Evolutionary conservation across 2,888 invertebrate genomes (phyloP), one percentile per base, ranked within the genome.

Genomic region (Oeneis ivallda): DNA sequence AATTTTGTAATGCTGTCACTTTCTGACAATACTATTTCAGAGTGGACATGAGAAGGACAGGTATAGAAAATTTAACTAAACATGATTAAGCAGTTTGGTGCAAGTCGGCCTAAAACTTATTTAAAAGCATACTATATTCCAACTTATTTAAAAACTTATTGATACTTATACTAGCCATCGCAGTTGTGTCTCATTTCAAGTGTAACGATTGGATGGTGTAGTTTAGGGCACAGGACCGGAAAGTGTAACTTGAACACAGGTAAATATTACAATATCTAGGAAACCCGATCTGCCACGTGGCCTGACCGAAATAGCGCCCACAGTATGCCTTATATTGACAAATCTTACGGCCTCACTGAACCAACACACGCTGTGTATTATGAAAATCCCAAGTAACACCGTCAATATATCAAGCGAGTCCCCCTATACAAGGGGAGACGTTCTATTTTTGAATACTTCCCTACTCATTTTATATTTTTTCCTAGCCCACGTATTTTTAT

Each of bases 371-470:
- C 76, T 82, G 87, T 83, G 86, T 87, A 88, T 90, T 91, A 91
- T 91, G 89, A 90, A 89, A 90, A 90, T 90, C 91, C 90, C 81
- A 83, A 85, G 86, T 89, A 90, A 92, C 89, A 81, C 87, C 83
- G 75, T 80, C 81, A 83, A 91, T 91, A 91, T 85, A 91, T 91
- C 91, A 91, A 86, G 81, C 82, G 79, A 74, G 82, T 84, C 85
- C 87, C 88, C 88, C 86, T 79, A 81, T 79, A 81, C 84, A 86
- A 87, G 87, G 89, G 87, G 85, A 81, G 79, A 73, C 74, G 75
- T 80, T 80, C 91, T 92, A 91, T 91, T 91, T 92, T 90, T 85
- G 88, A 87, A 87, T 85, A 85, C 88, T 88, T 90, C 90, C 89
- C 89, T 81, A 81, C 72, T 86, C 82, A 86, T 88, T 90, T 90